Evolutionary conservation across 2,888 invertebrate genomes (phyloP), one percentile per base, ranked within the genome.

Genomic region (Brachylomia viminalis): DNA sequence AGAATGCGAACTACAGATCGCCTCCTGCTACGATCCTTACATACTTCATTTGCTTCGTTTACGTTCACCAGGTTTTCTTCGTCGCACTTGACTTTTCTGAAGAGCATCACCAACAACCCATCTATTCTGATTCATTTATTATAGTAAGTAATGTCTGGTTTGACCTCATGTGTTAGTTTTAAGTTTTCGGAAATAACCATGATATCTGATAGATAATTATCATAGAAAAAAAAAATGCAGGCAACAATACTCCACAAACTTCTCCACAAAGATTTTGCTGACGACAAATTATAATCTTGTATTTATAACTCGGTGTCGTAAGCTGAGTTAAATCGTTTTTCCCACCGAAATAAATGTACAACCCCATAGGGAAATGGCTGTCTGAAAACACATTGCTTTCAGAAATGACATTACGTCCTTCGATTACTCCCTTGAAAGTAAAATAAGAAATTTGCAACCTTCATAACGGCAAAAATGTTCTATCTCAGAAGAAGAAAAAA

Each of bases 361-460:
- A n/a, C n/a, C 17, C 45, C 20, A 17, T 27, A 33, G 45, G 56
- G 64, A 69, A 76, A 76, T 72, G n/a, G 30, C 15, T 42, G 4
- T 23, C 38, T 52, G 42, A 65, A 77, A 54, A 75, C 49, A 67
- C 17, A n/a, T 27, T 15, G 23, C 42, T 58, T 27, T 23, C 8
- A 20, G 45, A 23, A 38, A 38, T 58, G 27, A 27, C 17, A 70
- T 45, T 3, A 15, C 11, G 6, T 45, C 38, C 27, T 70, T 42
- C 23, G 20, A 11, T 30, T 45, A 56, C 52, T 49, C 45, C 49
- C 15, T 30, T 52, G 38, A 33, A 65, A 30, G 17, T n/a, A 61
- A 67, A 72, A 61, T 69, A 72, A 52, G 62, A 67, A 79, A 65
- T 62, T 61, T 72, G 27, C 42, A 58, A 62, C 23, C 20, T 42